These are phyloP conservation scores for Phoeniculus purpureus DNA, from an alignment of 2,797 vertebrate species.

Conservation along the genomic window DNA sequence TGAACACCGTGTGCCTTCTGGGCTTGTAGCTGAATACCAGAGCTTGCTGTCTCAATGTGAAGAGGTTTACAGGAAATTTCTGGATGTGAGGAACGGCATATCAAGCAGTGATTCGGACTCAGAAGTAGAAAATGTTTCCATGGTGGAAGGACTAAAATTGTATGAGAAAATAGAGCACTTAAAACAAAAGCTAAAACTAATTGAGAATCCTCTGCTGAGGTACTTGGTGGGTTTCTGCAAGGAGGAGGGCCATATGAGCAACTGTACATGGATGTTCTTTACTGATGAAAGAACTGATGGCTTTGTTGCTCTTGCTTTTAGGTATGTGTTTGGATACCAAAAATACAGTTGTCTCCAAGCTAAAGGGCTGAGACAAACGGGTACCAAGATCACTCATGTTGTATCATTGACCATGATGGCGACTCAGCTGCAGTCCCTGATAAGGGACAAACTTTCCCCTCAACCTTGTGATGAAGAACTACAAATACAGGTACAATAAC, in stretches of 20 bases:
- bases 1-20: slow-evolving; percentile 90
- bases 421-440: slow-evolving; percentile 83
- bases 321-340: slow-evolving; percentile 91
- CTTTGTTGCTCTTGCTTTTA: slow-evolving; percentile 63
- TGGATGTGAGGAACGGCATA: slow-evolving; percentile 83
- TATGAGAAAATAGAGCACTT: slow-evolving; percentile 88
- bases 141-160: slow-evolving; percentile 92
- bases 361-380: slow-evolving; percentile 81
- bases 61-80: slow-evolving; percentile 85
- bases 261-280: background rate
- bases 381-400: slow-evolving; percentile 85
- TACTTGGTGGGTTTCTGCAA: slow-evolving; percentile 50
- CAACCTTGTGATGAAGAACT: slow-evolving; percentile 79
- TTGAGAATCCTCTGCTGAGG: slow-evolving; percentile 94
- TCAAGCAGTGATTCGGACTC: slow-evolving; percentile 84
- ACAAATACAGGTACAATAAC: slow-evolving; percentile 85
- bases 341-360: slow-evolving; percentile 86
- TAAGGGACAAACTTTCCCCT: slow-evolving; percentile 83
- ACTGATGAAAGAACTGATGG: background rate
- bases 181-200: slow-evolving; percentile 90
- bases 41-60: slow-evolving; percentile 83
- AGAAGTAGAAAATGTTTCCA: slow-evolving; percentile 88
- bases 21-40: slow-evolving; percentile 86
- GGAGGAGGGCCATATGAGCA: background rate
- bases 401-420: slow-evolving; percentile 81